Percentiles rank a stretch among this genome's conserved stretches.
These are phyloP conservation scores for Rallus crepitans DNA, from an alignment of 2,797 vertebrate genomes.

Conservation along the genomic window DNA sequence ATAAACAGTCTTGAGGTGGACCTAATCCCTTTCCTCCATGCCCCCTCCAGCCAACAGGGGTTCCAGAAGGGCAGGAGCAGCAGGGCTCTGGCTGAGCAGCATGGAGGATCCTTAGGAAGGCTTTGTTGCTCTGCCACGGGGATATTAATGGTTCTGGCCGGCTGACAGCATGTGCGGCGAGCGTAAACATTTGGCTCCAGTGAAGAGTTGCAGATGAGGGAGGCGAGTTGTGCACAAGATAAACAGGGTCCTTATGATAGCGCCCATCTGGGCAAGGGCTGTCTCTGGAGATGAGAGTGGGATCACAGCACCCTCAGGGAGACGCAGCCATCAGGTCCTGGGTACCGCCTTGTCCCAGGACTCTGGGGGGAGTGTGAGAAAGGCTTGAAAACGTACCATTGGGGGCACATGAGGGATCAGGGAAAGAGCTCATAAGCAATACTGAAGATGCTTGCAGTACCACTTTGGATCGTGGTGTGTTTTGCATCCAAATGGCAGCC, in stretches of 20 bases:
- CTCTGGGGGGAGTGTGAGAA: neutral
- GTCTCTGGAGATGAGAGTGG: fast-evolving
- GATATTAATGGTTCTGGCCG: neutral
- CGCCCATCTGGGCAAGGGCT: neutral
- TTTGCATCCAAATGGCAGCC: neutral
- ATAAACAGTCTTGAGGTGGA: neutral
- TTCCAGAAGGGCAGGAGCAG: neutral
- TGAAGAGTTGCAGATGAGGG: neutral
- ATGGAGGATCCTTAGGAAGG: neutral
- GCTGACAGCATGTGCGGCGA: fast-evolving
- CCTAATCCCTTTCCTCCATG: neutral
- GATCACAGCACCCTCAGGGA: fast-evolving
- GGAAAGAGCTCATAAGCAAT: neutral
- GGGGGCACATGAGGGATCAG: no score
- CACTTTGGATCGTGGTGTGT: fast-evolving
- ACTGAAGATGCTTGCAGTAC: neutral
- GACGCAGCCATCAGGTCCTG: fast-evolving
- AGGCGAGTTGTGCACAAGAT: neutral
- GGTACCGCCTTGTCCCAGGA: neutral
- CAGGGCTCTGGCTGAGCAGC: fast-evolving
- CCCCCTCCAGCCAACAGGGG: neutral
- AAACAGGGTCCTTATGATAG: neutral
- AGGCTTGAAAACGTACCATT: neutral
- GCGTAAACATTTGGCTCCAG: neutral
- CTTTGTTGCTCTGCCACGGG: neutral